These are phyloP conservation scores for Bombyx huttoni DNA, from an alignment of 2,888 invertebrate species.

Conservation along the genomic window DNA sequence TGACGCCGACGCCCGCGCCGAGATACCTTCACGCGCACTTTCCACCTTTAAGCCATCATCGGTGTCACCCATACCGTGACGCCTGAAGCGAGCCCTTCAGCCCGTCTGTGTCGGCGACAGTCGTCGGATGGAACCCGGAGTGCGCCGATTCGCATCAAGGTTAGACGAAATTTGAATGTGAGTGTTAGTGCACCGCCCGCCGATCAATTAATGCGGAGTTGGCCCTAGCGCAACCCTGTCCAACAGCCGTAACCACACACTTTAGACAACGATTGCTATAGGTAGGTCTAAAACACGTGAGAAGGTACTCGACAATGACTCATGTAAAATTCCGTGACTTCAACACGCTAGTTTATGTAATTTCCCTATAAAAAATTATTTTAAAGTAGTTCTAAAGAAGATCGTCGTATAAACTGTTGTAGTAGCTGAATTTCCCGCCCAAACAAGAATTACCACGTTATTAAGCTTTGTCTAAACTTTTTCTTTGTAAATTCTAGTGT, in stretches of 20 bases:
- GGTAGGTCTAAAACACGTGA: constrained; percentile 52
- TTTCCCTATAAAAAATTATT: constrained; percentile 6
- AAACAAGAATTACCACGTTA: neutral
- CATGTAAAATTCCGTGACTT: constrained; percentile 32
- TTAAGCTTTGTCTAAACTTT: no score
- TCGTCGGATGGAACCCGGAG: constrained; percentile 71
- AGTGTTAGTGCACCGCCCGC: constrained; percentile 61
- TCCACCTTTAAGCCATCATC: constrained; percentile 27
- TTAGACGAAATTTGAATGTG: constrained; percentile 69
- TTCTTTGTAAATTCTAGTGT: no score
- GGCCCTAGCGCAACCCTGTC: constrained; percentile 41
- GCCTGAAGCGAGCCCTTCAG: constrained; percentile 61
- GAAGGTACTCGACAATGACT: constrained; percentile 43
- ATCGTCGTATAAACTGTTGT: neutral
- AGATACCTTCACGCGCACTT: constrained; percentile 24
- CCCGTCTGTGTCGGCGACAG: constrained; percentile 59
- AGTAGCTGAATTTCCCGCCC: neutral
- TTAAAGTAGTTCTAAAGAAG: neutral
- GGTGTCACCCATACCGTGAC: constrained; percentile 44
- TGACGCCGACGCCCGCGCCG: constrained; percentile 51
- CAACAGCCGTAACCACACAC: constrained; percentile 49
- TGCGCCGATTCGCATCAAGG: constrained; percentile 72
- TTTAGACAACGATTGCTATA: constrained; percentile 36
- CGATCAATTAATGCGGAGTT: constrained; percentile 26
- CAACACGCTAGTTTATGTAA: constrained; percentile 13